Conservation (phyloP, 2,113 vertebrate species). For the Cacatua alba region DNA sequence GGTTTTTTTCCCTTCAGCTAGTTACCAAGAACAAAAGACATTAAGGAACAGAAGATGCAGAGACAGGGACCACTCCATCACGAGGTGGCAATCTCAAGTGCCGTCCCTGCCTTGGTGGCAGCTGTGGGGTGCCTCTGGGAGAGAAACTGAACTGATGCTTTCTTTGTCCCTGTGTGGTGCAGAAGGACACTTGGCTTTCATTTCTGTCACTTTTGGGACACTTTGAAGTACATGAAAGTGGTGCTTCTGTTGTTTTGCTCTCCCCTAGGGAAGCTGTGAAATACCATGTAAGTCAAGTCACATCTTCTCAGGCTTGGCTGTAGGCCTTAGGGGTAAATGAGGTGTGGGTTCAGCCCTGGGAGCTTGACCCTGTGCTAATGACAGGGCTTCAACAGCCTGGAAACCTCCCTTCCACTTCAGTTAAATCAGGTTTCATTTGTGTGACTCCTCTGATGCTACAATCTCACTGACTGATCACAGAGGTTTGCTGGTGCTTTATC, state of each 20-base stretch:
- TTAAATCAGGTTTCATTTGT: not conserved
- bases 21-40: not conserved
- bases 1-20: rapidly evolving
- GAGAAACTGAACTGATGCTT: rapidly evolving
- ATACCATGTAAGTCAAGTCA: rapidly evolving
- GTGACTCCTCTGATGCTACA: rapidly evolving
- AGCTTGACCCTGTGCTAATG: not conserved
- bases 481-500: not conserved
- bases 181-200: not conserved
- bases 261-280: not conserved
- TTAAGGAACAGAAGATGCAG: not conserved
- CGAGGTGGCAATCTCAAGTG: not conserved
- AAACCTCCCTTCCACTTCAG: not conserved
- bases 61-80: too few relatives aligned
- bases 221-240: not conserved
- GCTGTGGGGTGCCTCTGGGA: not conserved
- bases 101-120: not conserved
- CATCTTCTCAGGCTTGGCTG: not conserved
- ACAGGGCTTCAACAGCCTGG: not conserved
- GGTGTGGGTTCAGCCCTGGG: not conserved
- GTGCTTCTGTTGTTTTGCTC: not conserved
- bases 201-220: not conserved
- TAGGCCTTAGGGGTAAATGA: not conserved
- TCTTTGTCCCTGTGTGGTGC: not conserved
- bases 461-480: not conserved